Conservation (phyloP, 2,113 vertebrate genomes). For the Lepisosteus osseus region DNA sequence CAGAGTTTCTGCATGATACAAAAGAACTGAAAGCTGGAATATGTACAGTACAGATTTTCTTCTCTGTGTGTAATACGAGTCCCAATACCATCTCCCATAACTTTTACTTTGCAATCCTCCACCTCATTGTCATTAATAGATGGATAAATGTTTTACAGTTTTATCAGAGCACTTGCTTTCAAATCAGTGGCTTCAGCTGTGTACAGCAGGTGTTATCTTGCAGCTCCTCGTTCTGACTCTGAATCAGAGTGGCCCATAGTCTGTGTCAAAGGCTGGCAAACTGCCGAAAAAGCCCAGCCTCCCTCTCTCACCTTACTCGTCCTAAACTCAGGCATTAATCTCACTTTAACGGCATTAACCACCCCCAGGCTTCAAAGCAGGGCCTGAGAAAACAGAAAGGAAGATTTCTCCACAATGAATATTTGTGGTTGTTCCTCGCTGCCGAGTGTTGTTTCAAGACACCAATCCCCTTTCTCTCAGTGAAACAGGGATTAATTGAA, state of each 20-base stretch:
- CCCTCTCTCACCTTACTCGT: conserved; percentile 40
- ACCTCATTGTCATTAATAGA: not conserved
- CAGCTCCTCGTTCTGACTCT: conserved; percentile 19
- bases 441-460: conserved; percentile 29
- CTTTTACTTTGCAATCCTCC: not conserved
- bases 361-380: conserved; percentile 45
- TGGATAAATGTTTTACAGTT: not conserved
- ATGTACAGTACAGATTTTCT: not conserved
- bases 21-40: no score
- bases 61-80: not conserved
- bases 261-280: not conserved
- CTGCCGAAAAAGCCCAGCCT: conserved; percentile 29
- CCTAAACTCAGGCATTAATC: conserved; percentile 44
- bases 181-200: conserved; percentile 7
- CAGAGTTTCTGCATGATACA: no score
- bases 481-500: conserved; percentile 71
- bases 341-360: conserved; percentile 54
- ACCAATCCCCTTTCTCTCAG: conserved; percentile 47
- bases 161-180: conserved; percentile 16
- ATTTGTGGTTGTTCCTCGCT: conserved; percentile 6
- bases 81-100: not conserved
- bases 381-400: conserved; percentile 46
- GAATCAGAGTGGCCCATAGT: conserved; percentile 24
- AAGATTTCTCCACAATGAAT: conserved; percentile 41
- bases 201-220: conserved; percentile 27